Evolutionary conservation across 2,113 vertebrate species (phyloP).

Genomic region (Cephalopterus ornatus): DNA sequence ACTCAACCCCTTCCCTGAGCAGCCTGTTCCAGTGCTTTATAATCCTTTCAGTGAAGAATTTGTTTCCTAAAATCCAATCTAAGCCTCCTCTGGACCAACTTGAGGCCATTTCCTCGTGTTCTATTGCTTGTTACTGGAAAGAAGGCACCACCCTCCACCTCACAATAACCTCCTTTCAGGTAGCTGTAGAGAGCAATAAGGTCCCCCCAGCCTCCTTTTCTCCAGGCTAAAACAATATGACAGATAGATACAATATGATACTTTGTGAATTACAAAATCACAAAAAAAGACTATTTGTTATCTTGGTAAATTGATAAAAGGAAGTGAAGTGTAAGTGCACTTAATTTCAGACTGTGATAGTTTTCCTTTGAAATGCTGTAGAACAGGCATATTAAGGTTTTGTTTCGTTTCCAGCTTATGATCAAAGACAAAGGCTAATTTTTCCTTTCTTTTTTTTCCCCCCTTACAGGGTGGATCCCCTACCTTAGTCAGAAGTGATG

Average conservation of each 20-base stretch:
- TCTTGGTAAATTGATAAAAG: not conserved
- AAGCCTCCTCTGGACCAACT: not conserved
- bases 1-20: not conserved
- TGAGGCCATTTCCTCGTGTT: not conserved
- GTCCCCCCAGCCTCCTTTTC: not conserved
- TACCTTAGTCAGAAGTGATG: constrained; percentile 46
- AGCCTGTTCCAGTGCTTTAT: not conserved
- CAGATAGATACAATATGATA: not conserved
- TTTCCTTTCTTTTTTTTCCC: not conserved
- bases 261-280: not conserved
- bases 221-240: not conserved
- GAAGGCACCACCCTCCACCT: not conserved
- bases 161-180: not conserved
- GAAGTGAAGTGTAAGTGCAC: not conserved
- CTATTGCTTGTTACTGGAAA: not conserved
- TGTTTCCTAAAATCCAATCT: not conserved
- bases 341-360: not conserved
- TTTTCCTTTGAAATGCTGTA: not conserved
- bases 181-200: not conserved
- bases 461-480: not conserved
- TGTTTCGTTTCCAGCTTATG: not conserved
- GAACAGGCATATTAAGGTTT: not conserved
- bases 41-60: not conserved
- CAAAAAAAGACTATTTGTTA: not conserved
- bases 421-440: not conserved